Base-by-base conservation (phyloP, 2,797 vertebrate species). In the Hippoglossus hippoglossus region DNA sequence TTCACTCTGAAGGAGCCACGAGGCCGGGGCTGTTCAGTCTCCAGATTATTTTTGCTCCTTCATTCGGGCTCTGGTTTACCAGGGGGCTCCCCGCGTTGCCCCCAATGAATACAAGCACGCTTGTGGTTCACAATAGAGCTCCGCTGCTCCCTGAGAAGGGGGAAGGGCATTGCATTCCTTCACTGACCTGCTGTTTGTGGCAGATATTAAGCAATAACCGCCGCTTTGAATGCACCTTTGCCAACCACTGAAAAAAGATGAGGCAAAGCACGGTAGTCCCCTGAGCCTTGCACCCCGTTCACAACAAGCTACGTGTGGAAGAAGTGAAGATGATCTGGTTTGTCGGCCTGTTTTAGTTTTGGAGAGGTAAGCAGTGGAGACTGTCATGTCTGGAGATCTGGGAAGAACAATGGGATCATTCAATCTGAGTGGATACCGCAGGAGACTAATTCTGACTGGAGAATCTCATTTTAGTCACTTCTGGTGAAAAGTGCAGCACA, bases 101-200 rank as follows among this genome's bases (percentile, higher is more conserved):
- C 71, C 64, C 75, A 31, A 65, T 79, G 87, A 92, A 90, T 91
- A 87, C 87, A 87, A 86, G 89, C 88, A 79, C 49, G 83, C 81
- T 82, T 82, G 84, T 77, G 77, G 78, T 79, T 92, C 83, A 92
- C 90, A 92, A 91, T 87, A 69, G 87, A 81, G 79, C 71, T 54
- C 87, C 76, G 71, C 87, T 78, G 73, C 87, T 83, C 76, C 75
- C 78, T 26, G 31, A 80, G 79, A 82, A 81, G 86, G 86, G 91
- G 91, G 91, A 87, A 81, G 91, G 90, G 90, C 71, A 39, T 47
- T 11, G 53, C 85, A 91, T 93, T 93, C 89, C 88, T 90, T 64
- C 8, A 73, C 85, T 91, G 86, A 86, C 90, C 89, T 70, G 71
- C 86, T 77, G 83, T 84, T 85, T 82, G 74, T 77, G 77, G 71